phyloP scores from a whole-genome alignment of 1,140 invertebrate genomes.

The Cylas formicarius region DNA sequence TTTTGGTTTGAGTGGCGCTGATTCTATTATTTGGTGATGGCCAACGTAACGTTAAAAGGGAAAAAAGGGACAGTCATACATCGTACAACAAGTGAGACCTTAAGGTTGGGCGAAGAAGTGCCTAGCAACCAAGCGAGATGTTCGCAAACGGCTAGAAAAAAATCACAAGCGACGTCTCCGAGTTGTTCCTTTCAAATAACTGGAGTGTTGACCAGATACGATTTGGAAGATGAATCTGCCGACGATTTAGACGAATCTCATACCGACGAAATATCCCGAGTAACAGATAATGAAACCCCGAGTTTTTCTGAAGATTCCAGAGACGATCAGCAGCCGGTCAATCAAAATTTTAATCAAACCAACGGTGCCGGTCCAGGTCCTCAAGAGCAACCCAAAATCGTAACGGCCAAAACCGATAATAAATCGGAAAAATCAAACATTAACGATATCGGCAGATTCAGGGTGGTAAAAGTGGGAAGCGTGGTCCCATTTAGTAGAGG shows the following conservation, averaged over 20 bases:
- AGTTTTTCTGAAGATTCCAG: constrained; percentile 61
- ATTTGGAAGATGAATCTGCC: constrained; percentile 84
- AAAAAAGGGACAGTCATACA: constrained; percentile 54
- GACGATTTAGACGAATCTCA: constrained; percentile 91
- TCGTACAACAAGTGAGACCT: constrained; percentile 69
- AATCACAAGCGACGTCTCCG: constrained; percentile 49
- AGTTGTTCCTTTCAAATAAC: constrained; percentile 91
- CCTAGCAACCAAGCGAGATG: constrained; percentile 12
- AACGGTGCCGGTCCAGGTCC: constrained; percentile 5
- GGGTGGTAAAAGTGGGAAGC: constrained; percentile 94
- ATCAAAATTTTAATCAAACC: constrained; percentile 9
- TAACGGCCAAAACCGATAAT: constrained; percentile 7
- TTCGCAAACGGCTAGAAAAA: constrained; percentile 38
- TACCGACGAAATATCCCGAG: constrained; percentile 75
- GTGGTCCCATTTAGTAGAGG: constrained; percentile 89
- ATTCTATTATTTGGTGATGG: constrained; percentile 11
- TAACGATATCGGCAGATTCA: constrained; percentile 56
- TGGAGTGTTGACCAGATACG: constrained; percentile 59
- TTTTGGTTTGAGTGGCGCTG: constrained; percentile 19
- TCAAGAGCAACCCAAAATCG: constrained; percentile 2
- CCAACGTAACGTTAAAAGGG: constrained; percentile 17
- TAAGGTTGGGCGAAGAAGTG: constrained; percentile 56
- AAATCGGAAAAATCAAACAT: constrained; percentile 34
- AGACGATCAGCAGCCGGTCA: constrained; percentile 20
- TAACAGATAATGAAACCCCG: constrained; percentile 80